Base-by-base conservation (phyloP, 2,888 invertebrate genomes). In the Tridacna gigas region DNA sequence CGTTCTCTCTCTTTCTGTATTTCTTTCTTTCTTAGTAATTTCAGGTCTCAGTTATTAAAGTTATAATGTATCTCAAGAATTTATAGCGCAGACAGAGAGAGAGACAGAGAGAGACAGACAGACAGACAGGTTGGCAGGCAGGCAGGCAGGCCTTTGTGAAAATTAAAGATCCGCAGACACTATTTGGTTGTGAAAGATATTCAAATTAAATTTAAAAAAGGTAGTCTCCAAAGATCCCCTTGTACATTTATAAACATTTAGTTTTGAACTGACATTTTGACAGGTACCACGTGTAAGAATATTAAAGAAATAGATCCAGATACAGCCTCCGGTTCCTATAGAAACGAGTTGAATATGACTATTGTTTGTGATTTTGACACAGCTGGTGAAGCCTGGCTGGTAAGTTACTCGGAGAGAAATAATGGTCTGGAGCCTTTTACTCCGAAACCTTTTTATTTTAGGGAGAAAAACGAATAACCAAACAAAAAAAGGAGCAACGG, bases 351-450 rank as follows among this genome's bases (percentile, higher is more conserved):
- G 28, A 45, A 67, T 18, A 67, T 67, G 67, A 45, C 67, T 0
- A 37, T 67, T 12, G 37, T 67, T 45, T 67, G 67, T 37, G 67
- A 67, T 45, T 67, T 67, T 67, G 67, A 67, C 20, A 67, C 67
- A 18, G n/a, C 37, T 9, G 67, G 67, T n/a, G 67, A 45, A 28
- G 47, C 11, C 15, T 67, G 67, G 67, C 18, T 67, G 67, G 67
- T 67, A 45, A 67, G 47, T 45, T 56, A 20, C n/a, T n/a, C 2
- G 2, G 18, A 9, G 4, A 56, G 2, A 56, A 2, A 3, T 20
- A 18, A 51, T 12, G 51, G 51, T 51, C 12, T 51, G 12, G 12
- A 12, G 18, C 12, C 13, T 18, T 51, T 51, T 51, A 12, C 18
- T 18, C 13, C 13, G 12, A 51, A 18, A 51, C 51, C 51, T 18